phyloP scores from a whole-genome alignment of 2,888 invertebrate species.

The Ceratothoa steindachneri region DNA sequence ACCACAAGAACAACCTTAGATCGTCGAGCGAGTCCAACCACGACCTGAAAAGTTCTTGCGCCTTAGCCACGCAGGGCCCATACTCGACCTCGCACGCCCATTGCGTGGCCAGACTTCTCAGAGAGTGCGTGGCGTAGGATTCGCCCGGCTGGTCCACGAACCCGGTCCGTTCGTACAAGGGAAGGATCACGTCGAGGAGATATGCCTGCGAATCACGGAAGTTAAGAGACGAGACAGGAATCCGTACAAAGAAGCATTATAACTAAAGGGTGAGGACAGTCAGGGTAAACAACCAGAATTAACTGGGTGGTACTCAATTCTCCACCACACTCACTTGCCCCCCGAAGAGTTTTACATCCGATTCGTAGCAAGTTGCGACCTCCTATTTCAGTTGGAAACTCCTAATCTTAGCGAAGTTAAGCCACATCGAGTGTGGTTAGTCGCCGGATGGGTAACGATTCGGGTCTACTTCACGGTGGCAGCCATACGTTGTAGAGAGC shows the following conservation, averaged over 20 bases:
- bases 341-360: too few relatives aligned
- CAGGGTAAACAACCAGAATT: background rate
- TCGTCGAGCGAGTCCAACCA: too few relatives aligned
- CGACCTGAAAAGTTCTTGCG: constrained; percentile 66
- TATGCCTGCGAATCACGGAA: constrained; percentile 16
- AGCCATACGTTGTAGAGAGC: too few relatives aligned
- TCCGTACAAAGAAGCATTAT: background rate
- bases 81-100: constrained; percentile 74
- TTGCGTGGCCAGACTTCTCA: constrained; percentile 66
- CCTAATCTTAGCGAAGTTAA: too few relatives aligned
- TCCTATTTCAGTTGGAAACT: too few relatives aligned
- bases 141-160: constrained; percentile 64
- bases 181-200: constrained; percentile 62
- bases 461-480: too few relatives aligned
- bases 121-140: constrained; percentile 66
- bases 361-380: too few relatives aligned
- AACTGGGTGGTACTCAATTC: too few relatives aligned
- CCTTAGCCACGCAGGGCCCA: constrained; percentile 67
- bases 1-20: too few relatives aligned
- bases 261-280: background rate
- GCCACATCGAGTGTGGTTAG: too few relatives aligned
- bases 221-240: background rate
- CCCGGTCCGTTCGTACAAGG: constrained; percentile 66
- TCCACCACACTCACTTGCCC: too few relatives aligned
- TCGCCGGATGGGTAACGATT: too few relatives aligned